Evolutionary conservation across 2,888 invertebrate species (phyloP).

Genomic region (Agrilus mali): DNA sequence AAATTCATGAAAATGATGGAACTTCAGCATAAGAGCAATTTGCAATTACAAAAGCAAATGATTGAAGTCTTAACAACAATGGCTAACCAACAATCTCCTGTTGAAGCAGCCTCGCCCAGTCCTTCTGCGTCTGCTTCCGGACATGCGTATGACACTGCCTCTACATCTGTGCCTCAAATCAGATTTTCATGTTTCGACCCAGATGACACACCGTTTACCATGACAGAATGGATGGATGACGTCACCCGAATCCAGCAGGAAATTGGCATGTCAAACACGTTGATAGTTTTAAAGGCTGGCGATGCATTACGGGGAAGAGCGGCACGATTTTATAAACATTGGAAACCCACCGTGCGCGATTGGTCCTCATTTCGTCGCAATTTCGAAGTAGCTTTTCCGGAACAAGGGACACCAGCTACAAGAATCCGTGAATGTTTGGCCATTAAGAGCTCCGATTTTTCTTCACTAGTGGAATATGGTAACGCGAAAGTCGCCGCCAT

Average conservation of each 20-base stretch:
- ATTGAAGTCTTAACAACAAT: slow-evolving; percentile 7
- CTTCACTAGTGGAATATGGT: slow-evolving; percentile 3
- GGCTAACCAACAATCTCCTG: slow-evolving; percentile 3
- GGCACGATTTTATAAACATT: slow-evolving; percentile 9
- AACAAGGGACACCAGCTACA: slow-evolving; percentile 4
- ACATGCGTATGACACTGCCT: neutral
- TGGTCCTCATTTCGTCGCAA: slow-evolving; percentile 8
- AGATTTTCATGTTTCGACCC: slow-evolving; percentile 7
- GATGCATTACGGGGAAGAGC: slow-evolving; percentile 9
- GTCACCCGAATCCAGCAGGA: slow-evolving; percentile 9
- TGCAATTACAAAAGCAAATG: slow-evolving; percentile 6
- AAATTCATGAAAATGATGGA: neutral
- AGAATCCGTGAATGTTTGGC: slow-evolving; percentile 3
- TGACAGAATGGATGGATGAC: slow-evolving; percentile 10
- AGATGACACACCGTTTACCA: slow-evolving; percentile 9
- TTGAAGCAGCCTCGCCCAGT: neutral
- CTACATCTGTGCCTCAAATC: slow-evolving; percentile 3
- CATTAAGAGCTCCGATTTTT: slow-evolving; percentile 3
- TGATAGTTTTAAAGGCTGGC: slow-evolving; percentile 7
- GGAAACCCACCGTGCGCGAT: slow-evolving; percentile 7
- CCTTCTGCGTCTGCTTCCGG: slow-evolving; percentile 1
- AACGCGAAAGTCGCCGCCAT: too few species aligned
- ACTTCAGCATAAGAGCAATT: slow-evolving; percentile 8
- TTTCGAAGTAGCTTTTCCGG: slow-evolving; percentile 8
- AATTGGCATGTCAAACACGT: slow-evolving; percentile 7